phyloP scores from a whole-genome alignment of 2,113 vertebrate genomes.

The Enhydra lutris region DNA sequence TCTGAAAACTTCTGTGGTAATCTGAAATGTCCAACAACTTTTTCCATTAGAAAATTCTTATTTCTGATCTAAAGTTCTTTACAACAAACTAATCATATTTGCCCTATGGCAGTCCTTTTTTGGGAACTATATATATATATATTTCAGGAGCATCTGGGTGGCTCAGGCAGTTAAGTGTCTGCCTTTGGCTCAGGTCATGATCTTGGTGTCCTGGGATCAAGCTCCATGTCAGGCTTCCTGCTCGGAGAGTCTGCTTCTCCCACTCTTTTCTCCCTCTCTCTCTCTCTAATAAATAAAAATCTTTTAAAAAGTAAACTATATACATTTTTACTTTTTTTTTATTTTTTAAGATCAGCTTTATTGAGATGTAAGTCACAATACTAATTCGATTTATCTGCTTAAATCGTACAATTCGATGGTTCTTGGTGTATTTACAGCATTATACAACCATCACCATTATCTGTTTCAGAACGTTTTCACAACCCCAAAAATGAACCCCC shows the following conservation, averaged over 20 bases:
- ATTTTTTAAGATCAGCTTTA: neutral
- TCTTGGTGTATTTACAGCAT: neutral
- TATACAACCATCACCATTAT: neutral
- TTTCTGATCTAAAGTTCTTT: constrained; percentile 6
- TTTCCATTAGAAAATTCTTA: neutral
- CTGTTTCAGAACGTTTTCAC: neutral
- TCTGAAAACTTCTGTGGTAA: neutral
- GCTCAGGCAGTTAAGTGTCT: no score
- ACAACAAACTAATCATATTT: neutral
- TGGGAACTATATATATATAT: no score
- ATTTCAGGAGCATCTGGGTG: no score
- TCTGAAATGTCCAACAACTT: neutral
- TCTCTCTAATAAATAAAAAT: no score
- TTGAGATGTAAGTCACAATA: neutral
- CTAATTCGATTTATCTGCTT: neutral
- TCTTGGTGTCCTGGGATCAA: no score
- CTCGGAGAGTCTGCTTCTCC: no score
- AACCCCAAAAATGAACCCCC: neutral
- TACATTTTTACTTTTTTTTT: neutral
- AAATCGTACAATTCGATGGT: neutral
- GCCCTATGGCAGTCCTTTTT: neutral
- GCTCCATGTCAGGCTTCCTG: no score
- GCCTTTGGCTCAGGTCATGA: no score
- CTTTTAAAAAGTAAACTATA: neutral
- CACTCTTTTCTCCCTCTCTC: no score